A percentile compares a stretch with the other conserved stretches of the same genome.
Evolutionary conservation across 2,888 invertebrate genomes (phyloP).

Genomic region (Strigamia maritima): DNA sequence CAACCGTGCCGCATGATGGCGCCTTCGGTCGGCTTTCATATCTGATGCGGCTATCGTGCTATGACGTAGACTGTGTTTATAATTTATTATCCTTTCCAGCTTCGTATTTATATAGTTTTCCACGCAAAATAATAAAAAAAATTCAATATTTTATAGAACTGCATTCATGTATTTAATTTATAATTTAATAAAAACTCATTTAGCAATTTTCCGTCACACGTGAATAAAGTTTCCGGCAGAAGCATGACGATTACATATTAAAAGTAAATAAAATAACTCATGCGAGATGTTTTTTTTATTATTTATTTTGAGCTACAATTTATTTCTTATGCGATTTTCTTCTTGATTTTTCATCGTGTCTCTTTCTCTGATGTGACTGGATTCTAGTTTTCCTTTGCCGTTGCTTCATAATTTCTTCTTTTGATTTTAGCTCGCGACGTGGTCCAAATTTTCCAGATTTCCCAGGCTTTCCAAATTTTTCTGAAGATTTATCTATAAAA

Average conservation of each 20-base stretch:
- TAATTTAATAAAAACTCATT: too few relatives aligned
- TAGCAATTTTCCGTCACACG: too few relatives aligned
- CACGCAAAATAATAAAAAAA: background rate
- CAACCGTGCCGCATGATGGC: background rate
- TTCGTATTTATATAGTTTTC: background rate
- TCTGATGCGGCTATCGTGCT: constrained; percentile 14
- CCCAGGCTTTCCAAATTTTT: too few relatives aligned
- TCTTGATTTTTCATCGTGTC: constrained; percentile 31
- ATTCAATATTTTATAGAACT: too few relatives aligned
- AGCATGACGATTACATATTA: too few relatives aligned
- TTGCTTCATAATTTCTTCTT: constrained; percentile 49
- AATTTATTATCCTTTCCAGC: background rate
- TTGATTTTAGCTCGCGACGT: constrained; percentile 44
- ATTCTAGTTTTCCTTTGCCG: constrained; percentile 48
- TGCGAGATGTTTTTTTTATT: background rate
- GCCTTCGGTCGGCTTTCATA: background rate
- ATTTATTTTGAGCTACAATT: background rate
- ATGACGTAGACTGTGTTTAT: background rate
- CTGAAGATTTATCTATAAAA: background rate
- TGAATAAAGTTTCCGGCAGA: too few relatives aligned
- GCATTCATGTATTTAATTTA: too few relatives aligned
- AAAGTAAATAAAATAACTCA: background rate
- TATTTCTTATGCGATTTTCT: background rate
- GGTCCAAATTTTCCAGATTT: constrained; percentile 33
- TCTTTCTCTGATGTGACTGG: constrained; percentile 48